Base-by-base conservation (phyloP, 2,797 vertebrate species). In the Catamblyrhynchus diadema region DNA sequence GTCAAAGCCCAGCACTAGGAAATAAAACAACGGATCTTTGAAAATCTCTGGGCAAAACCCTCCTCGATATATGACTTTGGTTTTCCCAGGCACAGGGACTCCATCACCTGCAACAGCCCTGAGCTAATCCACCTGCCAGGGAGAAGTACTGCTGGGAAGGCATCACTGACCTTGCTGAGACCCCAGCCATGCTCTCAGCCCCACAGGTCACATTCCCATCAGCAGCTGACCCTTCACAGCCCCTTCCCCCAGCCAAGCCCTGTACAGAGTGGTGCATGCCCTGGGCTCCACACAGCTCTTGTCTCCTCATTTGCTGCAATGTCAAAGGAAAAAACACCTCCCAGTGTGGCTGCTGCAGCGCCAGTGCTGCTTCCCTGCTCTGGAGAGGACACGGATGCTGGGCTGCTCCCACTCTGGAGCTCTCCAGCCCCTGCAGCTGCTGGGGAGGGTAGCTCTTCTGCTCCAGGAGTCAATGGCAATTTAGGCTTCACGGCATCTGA, bases 1-100 rank as follows among this genome's bases (percentile, higher is more conserved):
- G 98, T 99, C 98, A 97, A 99, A 99, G 95, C 99, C 99, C 97
- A 99, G 98, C 98, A 99, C 99, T 99, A 98, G 96, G 97, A 98
- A 96, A 97, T 96, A 97, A 97, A 98, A 97, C 94, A 95, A 94
- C 47, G 94, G 93, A 95, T 95, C 96, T 98, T 93, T 98, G 97
- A 98, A 98, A 97, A 93, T 94, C 92, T 93, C 89, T 18, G 79
- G 96, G 94, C 80, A 84, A 94, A 65, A 90, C 82, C 84, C 87
- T 96, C 80, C 90, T 90, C 7, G 2, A 85, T 10, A 4, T 10
- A 8, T 0, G 83, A 92, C 64, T 90, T 14, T 19, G 82, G 93
- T 95, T 87, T 87, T 86, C 70, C 50, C 28, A 6, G 37, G 28
- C 45, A 69, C 1, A 0, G 56, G 62, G 42, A 41, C 39, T 83